phyloP scores from a whole-genome alignment of 2,113 vertebrate genomes.

The Leptobrachium leishanense region DNA sequence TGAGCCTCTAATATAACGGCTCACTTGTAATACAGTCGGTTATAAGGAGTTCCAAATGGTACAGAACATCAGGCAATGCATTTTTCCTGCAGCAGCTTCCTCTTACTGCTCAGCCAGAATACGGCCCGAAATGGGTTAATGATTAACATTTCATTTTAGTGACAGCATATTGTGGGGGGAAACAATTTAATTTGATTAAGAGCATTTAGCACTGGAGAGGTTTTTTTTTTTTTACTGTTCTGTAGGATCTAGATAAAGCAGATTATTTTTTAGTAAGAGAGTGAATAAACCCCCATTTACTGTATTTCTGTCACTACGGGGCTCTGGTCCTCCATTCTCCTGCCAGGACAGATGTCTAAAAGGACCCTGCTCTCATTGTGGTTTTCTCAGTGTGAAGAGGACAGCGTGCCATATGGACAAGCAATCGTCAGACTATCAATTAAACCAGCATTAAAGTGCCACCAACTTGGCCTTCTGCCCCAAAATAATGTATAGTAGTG shows the following conservation, averaged over 20 bases:
- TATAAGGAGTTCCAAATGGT: no score
- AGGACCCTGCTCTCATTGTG: neutral
- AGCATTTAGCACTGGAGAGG: neutral
- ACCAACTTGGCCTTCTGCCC: conserved; percentile 41
- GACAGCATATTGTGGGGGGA: no score
- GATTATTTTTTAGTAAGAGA: neutral
- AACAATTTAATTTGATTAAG: neutral
- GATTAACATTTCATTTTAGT: no score
- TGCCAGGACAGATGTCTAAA: conserved; percentile 15
- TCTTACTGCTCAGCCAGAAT: no score
- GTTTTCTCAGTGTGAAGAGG: conserved; percentile 17
- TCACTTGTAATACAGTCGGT: no score
- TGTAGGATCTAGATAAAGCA: no score
- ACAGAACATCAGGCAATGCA: no score
- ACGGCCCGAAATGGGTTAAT: neutral
- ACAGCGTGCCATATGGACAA: conserved; percentile 40
- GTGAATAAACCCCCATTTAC: neutral
- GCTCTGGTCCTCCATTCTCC: neutral
- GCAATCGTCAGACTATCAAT: conserved; percentile 33
- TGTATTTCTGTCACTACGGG: neutral
- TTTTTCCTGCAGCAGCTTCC: no score
- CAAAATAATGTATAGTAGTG: conserved; percentile 40
- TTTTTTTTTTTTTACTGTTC: neutral
- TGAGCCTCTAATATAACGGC: no score
- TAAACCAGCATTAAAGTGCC: conserved; percentile 42